Evolutionary conservation across 2,113 vertebrate species (phyloP), one percentile per base, ranked within the genome.

Genomic region (Nothocercus nigrocapillus): DNA sequence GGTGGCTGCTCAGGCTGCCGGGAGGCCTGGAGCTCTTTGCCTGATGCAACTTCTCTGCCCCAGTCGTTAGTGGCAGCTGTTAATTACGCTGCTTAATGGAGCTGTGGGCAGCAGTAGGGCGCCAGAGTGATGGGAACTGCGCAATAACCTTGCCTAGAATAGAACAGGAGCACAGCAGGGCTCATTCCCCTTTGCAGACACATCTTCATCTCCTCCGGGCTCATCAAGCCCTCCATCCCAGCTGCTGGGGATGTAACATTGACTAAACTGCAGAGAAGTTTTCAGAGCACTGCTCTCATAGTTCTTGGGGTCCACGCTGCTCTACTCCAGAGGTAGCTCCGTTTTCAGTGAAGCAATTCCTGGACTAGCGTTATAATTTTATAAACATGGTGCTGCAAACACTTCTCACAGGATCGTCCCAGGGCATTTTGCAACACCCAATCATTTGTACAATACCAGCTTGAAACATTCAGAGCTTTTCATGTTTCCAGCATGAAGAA

Each of bases 151-250:
- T 82, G 92, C 80, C 86, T 81, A 81, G 77, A 92, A 89, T 18
- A 88, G 89, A 94, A 30, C 44, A 51, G 8, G 28, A 79, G 78
- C 78, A 72, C 77, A 95, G 82, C 86, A 93, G 68, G 78, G 84
- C 89, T 94, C 8, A 1, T 92, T 88, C 82, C 77, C 87, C 89
- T 92, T 69, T 85, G 91, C 84, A 89, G 84, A 72, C 89, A 62
- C 93, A 92, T 92, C 93, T 82, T 94, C 92, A 76, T 91, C 89
- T 89, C 0, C 82, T 95, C 81, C 94, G 78, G 85, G 54, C 91
- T 94, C 84, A 9, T 83, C 77, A 93, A 79, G 70, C 53, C 86
- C 78, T 18, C 2, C 58, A 44, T 89, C 70, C 70, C 11, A 0
- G 67, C 78, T 86, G 62, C 88, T 53, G 38, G 69, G 86, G 42